These are phyloP conservation scores for Labrus mixtus DNA, from an alignment of 2,113 vertebrate genomes.

Conservation along the genomic window DNA sequence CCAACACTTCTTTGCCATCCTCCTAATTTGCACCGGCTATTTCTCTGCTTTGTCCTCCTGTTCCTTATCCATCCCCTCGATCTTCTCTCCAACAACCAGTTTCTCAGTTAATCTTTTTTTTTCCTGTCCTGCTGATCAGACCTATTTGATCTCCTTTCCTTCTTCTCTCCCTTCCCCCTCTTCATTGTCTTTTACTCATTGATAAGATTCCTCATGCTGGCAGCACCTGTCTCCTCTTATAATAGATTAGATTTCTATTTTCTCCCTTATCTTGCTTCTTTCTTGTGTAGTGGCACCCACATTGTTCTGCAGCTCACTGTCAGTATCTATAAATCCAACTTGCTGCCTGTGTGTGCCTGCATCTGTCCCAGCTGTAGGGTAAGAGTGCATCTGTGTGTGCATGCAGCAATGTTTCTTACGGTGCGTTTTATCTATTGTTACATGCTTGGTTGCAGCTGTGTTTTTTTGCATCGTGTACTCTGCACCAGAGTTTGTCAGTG, in stretches of 20 bases:
- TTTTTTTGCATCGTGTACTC: not conserved
- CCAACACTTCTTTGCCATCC: not conserved
- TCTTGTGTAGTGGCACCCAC: slow-evolving; percentile 31
- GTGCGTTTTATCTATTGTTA: not conserved
- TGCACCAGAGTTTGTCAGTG: not conserved
- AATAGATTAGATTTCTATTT: slow-evolving; percentile 47
- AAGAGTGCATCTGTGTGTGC: not conserved
- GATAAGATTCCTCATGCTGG: slow-evolving; percentile 25
- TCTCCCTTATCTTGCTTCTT: slow-evolving; percentile 37
- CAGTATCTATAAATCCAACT: slow-evolving; percentile 56
- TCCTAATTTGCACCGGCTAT: not conserved
- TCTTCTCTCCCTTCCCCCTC: not conserved
- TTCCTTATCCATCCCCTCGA: not conserved
- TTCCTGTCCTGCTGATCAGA: not conserved
- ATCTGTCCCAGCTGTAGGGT: not conserved
- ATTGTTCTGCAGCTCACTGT: slow-evolving; percentile 60
- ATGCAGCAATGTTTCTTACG: not conserved
- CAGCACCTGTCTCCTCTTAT: slow-evolving; percentile 24
- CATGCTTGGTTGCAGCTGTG: slow-evolving; percentile 19
- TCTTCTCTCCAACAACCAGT: slow-evolving; percentile 10
- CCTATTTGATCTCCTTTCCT: not conserved
- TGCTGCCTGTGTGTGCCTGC: slow-evolving; percentile 23
- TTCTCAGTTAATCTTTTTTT: slow-evolving; percentile 12
- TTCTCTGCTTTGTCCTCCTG: not conserved
- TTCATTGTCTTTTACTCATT: slow-evolving; percentile 16